Percentiles rank a stretch among this genome's conserved stretches.
phyloP scores from a whole-genome alignment of 2,888 invertebrate genomes.

The Phorcus lineatus region DNA sequence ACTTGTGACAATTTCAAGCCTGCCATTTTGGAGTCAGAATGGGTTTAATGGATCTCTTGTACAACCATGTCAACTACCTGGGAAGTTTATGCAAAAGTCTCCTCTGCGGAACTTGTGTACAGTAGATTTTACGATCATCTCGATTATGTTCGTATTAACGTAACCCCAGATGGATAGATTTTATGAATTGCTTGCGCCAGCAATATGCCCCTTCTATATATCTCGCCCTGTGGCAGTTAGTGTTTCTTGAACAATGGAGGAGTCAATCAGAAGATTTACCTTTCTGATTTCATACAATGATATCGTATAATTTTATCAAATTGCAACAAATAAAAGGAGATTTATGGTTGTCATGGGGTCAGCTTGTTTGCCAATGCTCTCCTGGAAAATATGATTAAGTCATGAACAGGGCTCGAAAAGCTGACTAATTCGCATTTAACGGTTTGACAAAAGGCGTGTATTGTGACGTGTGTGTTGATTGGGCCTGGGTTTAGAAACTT shows the following conservation, averaged over 20 bases:
- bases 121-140: conserved; percentile 26
- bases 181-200: not conserved
- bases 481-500: not conserved
- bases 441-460: conserved; percentile 4
- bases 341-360: conserved; percentile 23
- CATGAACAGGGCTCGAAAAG: conserved; percentile 14
- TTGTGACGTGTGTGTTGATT: conserved; percentile 1
- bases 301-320: conserved; percentile 29
- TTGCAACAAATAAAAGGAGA: conserved; percentile 27
- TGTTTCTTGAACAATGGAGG: conserved; percentile 3
- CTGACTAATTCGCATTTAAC: conserved; percentile 28
- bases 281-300: conserved; percentile 15
- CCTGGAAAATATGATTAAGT: conserved; percentile 17
- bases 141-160: conserved; percentile 26
- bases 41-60: not conserved
- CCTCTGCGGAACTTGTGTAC: not conserved
- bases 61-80: not conserved
- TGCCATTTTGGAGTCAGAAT: not conserved
- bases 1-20: not conserved
- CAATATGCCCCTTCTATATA: conserved; percentile 12
- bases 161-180: conserved; percentile 15
- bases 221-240: conserved; percentile 23
- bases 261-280: conserved; percentile 28
- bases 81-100: not conserved
- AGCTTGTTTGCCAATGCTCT: conserved; percentile 19